These are phyloP conservation scores for Omphaloscelis lunosa DNA, from an alignment of 2,888 invertebrate species.

Conservation along the genomic window DNA sequence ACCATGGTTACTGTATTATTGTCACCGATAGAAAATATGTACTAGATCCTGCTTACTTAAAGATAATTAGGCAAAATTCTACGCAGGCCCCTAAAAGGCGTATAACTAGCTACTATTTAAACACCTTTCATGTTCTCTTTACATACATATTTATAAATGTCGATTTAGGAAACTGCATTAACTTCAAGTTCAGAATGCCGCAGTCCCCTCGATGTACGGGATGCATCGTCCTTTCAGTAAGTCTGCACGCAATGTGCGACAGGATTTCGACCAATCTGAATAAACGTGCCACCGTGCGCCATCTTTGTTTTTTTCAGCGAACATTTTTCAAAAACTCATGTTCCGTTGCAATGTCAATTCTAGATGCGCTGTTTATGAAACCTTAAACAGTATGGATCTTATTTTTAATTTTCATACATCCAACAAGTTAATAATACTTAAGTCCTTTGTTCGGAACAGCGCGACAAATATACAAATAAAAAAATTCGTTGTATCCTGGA, in stretches of 20 bases:
- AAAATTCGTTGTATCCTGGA: not conserved
- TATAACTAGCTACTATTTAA: constrained; percentile 17
- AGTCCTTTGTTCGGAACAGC: not conserved
- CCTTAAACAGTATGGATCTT: constrained; percentile 10
- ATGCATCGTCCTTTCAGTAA: not conserved
- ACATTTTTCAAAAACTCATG: not conserved
- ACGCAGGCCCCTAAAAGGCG: not conserved
- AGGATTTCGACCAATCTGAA: not conserved
- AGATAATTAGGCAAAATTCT: constrained; percentile 35
- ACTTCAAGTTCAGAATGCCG: not conserved
- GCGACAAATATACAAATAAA: not conserved
- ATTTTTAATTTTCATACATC: not conserved
- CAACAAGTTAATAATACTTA: not conserved
- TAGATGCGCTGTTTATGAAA: not conserved
- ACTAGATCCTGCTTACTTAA: constrained; percentile 42
- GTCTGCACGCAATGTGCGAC: not conserved
- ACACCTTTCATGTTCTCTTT: constrained; percentile 13
- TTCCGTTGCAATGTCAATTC: not conserved
- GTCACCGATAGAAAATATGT: constrained; percentile 49
- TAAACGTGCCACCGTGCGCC: not conserved
- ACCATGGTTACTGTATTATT: constrained; percentile 45
- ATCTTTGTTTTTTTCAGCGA: not conserved
- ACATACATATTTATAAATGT: not conserved
- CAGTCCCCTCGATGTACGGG: not conserved
- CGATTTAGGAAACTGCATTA: not conserved